Evolutionary conservation across 2,113 vertebrate species (phyloP).

Genomic region (Cryptoleucopteryx plumbea): DNA sequence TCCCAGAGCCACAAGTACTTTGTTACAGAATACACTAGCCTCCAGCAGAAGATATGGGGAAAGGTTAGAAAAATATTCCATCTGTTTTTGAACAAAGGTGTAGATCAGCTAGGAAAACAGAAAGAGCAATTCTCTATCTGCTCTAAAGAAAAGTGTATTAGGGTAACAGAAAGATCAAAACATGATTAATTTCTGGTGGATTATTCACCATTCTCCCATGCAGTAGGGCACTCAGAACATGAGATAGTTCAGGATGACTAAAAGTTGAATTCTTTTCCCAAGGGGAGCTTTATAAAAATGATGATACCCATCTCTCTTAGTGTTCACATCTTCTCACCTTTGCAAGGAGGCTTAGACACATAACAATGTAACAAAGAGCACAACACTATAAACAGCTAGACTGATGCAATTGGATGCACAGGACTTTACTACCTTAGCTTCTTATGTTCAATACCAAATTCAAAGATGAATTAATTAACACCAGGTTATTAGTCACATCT

Average conservation of each 20-base stretch:
- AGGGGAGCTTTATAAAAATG: accelerated
- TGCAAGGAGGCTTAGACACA: neutral
- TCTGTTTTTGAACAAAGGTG: neutral
- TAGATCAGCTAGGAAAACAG: neutral
- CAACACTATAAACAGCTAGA: neutral
- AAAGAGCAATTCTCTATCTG: neutral
- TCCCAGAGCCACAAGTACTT: neutral
- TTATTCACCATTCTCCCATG: neutral
- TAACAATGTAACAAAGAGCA: neutral
- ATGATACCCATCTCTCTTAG: neutral
- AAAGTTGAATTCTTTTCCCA: neutral
- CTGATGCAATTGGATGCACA: neutral
- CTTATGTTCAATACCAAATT: neutral
- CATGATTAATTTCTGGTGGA: neutral
- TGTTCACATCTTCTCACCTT: neutral
- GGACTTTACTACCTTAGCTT: neutral
- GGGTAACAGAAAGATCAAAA: neutral
- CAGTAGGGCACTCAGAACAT: neutral
- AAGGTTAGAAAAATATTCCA: neutral
- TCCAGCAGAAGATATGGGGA: neutral
- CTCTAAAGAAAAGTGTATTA: neutral
- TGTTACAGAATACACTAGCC: neutral
- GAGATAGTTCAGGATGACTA: neutral
- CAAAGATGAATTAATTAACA: neutral
- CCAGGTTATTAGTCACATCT: neutral